Conservation (phyloP, 2,888 invertebrate genomes). For the Acrobasis repandana region DNA sequence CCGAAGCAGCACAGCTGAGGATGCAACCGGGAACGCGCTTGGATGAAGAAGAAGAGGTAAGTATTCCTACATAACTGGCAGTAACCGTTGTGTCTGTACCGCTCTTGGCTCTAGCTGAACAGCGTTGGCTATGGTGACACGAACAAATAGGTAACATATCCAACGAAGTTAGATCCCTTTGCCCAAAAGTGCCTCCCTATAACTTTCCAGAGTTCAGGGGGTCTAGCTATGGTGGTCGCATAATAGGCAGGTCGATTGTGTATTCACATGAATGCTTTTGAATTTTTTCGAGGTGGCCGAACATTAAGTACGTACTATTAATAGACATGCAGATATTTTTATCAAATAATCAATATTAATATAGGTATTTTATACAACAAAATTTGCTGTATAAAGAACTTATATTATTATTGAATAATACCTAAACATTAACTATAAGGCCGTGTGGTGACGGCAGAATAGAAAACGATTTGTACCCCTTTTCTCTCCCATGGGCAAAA, state of each 20-base stretch:
- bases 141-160: conserved; percentile 43
- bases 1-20: no score
- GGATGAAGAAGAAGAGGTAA: no score
- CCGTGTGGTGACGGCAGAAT: no score
- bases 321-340: conserved; percentile 34
- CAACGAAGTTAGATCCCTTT: conserved; percentile 36
- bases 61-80: no score
- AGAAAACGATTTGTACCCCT: no score
- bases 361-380: no score
- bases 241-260: conserved; percentile 42
- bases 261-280: conserved; percentile 49
- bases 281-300: conserved; percentile 55
- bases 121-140: conserved; percentile 46
- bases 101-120: conserved; percentile 38
- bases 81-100: neutral
- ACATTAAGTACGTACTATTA: conserved; percentile 33
- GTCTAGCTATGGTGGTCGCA: conserved; percentile 36
- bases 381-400: no score
- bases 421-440: no score
- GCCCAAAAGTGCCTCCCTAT: conserved; percentile 23
- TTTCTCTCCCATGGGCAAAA: no score
- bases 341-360: conserved; percentile 10
- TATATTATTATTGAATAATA: no score
- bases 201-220: conserved; percentile 25
- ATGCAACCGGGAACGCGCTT: no score